phyloP scores from a whole-genome alignment of 1,140 invertebrate species.

The Dermatophagoides farinae region DNA sequence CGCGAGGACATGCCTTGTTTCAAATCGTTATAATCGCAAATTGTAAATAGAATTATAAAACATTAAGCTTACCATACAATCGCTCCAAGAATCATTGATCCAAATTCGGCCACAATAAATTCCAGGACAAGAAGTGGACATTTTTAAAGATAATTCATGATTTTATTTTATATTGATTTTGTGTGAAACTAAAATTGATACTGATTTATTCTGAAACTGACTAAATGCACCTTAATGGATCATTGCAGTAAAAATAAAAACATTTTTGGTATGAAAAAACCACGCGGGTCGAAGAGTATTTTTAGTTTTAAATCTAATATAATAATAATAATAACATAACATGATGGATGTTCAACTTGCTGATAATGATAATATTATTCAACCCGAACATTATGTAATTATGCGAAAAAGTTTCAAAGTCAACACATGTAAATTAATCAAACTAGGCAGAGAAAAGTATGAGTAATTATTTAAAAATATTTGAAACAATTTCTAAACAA shows the following conservation, averaged over 20 bases:
- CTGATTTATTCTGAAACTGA: no score
- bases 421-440: background rate
- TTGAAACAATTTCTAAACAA: background rate
- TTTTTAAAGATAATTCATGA: no score
- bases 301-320: background rate
- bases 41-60: constrained; percentile 38
- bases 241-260: background rate
- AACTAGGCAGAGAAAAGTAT: constrained; percentile 6
- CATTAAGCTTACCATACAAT: constrained; percentile 34
- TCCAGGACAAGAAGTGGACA: constrained; percentile 42
- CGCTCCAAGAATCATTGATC: constrained; percentile 33
- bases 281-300: no score
- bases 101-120: constrained; percentile 56
- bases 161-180: no score
- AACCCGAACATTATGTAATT: background rate
- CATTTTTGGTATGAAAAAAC: no score
- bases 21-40: background rate
- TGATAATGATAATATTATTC: constrained; percentile 1
- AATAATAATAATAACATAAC: background rate
- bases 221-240: background rate
- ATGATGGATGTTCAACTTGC: background rate
- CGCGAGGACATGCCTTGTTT: constrained; percentile 8
- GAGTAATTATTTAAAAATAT: background rate
- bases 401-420: background rate
- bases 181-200: no score